phyloP scores from a whole-genome alignment of 2,797 vertebrate species.

The Amblyopsis hoosieri region DNA sequence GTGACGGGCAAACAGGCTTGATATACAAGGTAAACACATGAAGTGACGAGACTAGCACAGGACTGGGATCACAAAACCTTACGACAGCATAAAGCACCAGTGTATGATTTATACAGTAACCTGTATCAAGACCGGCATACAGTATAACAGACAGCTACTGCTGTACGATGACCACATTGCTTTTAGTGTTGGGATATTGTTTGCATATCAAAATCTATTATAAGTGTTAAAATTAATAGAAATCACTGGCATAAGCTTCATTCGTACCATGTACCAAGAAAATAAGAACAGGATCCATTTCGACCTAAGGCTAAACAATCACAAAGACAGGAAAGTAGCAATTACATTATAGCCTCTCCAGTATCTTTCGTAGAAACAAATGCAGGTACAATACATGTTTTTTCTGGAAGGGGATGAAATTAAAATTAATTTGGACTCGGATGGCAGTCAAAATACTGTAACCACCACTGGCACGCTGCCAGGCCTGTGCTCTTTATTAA shows the following conservation, averaged over 20 bases:
- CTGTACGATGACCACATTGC: background rate
- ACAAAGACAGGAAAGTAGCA: constrained; percentile 26
- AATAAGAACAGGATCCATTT: constrained; percentile 21
- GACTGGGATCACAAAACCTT: too few species aligned
- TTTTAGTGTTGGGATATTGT: background rate
- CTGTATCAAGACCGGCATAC: too few species aligned
- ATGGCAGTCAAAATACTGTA: constrained; percentile 21
- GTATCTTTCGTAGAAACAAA: constrained; percentile 10
- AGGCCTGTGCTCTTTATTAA: constrained; percentile 17
- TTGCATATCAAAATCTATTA: constrained; percentile 18
- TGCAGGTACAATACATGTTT: constrained; percentile 6
- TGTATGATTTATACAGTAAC: too few species aligned
- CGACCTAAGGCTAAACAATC: constrained; percentile 36
- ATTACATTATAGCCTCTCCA: constrained; percentile 17
- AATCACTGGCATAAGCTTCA: constrained; percentile 11
- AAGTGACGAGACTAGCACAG: too few species aligned
- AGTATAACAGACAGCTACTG: background rate
- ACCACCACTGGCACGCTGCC: constrained; percentile 13
- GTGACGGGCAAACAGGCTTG: too few species aligned
- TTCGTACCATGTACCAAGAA: constrained; percentile 4
- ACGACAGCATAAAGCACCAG: too few species aligned
- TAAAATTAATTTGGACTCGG: constrained; percentile 22
- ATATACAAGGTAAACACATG: too few species aligned
- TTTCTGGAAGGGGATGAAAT: constrained; percentile 15
- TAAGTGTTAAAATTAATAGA: constrained; percentile 7